phyloP scores from a whole-genome alignment of 2,113 vertebrate species.

The Podilymbus podiceps region DNA sequence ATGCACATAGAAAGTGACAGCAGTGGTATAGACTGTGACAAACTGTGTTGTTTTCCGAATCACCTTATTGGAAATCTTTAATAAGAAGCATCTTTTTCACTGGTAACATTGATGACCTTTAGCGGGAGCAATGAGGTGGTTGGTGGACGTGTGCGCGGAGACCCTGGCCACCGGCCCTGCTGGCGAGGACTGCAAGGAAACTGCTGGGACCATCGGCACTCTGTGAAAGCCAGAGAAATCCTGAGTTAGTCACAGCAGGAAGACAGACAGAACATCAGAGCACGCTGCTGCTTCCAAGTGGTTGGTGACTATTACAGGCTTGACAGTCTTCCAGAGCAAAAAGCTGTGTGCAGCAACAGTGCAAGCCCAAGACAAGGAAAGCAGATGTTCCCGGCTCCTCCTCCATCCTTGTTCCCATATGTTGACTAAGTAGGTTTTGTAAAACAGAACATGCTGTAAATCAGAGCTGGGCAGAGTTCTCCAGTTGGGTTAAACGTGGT shows the following conservation, averaged over 20 bases:
- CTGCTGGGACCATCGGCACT: neutral
- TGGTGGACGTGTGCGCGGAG: neutral
- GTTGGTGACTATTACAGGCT: slow-evolving; percentile 27
- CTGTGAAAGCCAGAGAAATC: slow-evolving; percentile 26
- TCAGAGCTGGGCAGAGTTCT: neutral
- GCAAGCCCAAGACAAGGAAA: slow-evolving; percentile 30
- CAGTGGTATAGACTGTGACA: neutral
- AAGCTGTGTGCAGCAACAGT: neutral
- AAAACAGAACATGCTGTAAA: neutral
- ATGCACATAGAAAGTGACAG: neutral
- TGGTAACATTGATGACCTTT: neutral
- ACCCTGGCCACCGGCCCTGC: neutral
- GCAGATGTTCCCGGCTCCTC: slow-evolving; percentile 2
- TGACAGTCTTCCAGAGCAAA: slow-evolving; percentile 6
- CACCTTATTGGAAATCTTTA: neutral
- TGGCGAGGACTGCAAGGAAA: neutral
- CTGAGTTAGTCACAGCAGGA: neutral
- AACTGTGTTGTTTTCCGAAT: neutral
- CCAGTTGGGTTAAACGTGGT: neutral
- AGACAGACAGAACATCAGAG: slow-evolving; percentile 27
- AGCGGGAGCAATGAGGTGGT: neutral
- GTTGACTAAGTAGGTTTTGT: neutral
- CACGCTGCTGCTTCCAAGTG: neutral
- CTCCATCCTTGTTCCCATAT: neutral
- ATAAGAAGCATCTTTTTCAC: neutral